Evolutionary conservation across 1,140 invertebrate genomes (phyloP).

Genomic region (Brachionus calyciflorus): DNA sequence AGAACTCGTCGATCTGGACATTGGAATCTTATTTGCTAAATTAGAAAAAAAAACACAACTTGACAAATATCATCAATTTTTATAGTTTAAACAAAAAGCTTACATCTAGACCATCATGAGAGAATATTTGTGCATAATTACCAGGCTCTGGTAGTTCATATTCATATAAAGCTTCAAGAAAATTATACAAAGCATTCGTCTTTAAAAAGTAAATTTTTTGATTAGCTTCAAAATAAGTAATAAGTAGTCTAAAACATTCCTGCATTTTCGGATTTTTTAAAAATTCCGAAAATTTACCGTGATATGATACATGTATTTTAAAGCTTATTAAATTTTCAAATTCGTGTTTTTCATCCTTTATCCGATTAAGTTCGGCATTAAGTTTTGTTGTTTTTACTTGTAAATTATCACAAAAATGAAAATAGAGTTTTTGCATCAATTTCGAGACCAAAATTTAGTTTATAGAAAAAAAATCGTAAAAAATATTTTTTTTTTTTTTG

Average conservation of each 20-base stretch:
- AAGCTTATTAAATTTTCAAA: too few relatives aligned
- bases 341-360: too few relatives aligned
- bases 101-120: constrained; percentile 44
- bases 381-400: too few relatives aligned
- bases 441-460: too few relatives aligned
- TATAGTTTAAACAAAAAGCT: not conserved
- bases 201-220: not conserved
- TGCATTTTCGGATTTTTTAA: too few relatives aligned
- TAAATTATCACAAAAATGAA: too few relatives aligned
- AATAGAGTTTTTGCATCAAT: too few relatives aligned
- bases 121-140: constrained; percentile 11
- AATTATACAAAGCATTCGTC: constrained; percentile 41
- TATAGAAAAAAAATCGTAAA: too few relatives aligned
- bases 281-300: too few relatives aligned
- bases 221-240: not conserved
- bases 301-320: too few relatives aligned
- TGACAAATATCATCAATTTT: not conserved
- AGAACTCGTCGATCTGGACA: constrained; percentile 34
- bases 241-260: not conserved
- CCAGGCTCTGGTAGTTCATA: constrained; percentile 35
- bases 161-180: constrained; percentile 44
- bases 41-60: not conserved
- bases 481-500: too few relatives aligned
- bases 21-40: constrained; percentile 12
- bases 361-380: too few relatives aligned